Conservation (phyloP, 2,888 invertebrate species). For the Melieria picta region DNA sequence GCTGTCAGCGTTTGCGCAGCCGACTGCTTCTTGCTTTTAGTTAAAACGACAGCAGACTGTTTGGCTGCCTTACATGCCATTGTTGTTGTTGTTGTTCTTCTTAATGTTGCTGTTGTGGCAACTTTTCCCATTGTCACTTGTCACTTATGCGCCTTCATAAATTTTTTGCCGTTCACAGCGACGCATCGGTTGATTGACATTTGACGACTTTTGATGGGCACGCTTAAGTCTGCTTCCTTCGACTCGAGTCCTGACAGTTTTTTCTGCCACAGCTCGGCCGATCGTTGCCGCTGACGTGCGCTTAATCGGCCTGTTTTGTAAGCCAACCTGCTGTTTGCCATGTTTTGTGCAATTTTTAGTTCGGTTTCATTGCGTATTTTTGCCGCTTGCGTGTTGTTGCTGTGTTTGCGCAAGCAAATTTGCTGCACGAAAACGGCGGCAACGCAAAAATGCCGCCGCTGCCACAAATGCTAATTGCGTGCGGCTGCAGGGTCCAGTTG, state of each 20-base stretch:
- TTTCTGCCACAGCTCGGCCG: background rate
- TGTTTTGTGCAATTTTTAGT: no score
- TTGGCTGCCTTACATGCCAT: constrained; percentile 22
- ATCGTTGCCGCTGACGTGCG: background rate
- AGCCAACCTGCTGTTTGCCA: background rate
- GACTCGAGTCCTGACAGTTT: background rate
- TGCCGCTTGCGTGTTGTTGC: no score
- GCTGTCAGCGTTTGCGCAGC: no score
- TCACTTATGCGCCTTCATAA: constrained; percentile 23
- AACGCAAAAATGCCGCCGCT: no score
- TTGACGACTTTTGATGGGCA: constrained; percentile 55
- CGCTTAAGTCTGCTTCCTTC: constrained; percentile 42
- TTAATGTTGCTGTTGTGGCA: constrained; percentile 11
- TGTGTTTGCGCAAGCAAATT: constrained; percentile 42
- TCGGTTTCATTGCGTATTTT: background rate
- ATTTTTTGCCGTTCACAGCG: constrained; percentile 15
- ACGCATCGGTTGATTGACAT: constrained; percentile 51
- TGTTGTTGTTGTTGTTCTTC: constrained; percentile 20
- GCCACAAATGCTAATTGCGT: background rate
- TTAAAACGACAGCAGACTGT: constrained; percentile 21
- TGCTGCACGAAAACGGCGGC: constrained; percentile 39
- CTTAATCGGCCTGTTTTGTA: background rate
- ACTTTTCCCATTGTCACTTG: constrained; percentile 30
- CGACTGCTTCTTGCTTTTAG: no score
- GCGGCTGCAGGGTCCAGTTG: background rate